A percentile compares a stretch with the other conserved stretches of the same genome.
phyloP scores from a whole-genome alignment of 2,888 invertebrate species.

The Drosophila flavopinicola region DNA sequence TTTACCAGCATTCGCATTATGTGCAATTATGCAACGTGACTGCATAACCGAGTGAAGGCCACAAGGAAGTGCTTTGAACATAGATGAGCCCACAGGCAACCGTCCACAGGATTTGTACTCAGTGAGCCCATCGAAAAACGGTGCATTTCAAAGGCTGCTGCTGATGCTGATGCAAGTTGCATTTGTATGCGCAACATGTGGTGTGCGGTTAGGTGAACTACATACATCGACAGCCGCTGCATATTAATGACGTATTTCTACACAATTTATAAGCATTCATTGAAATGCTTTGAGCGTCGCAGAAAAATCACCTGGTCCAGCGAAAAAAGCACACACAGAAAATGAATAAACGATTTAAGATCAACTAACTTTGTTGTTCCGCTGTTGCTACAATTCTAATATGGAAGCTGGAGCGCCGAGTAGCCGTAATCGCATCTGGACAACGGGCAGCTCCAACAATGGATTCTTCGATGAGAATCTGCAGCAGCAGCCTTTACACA shows the following conservation, averaged over 20 bases:
- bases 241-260: slow-evolving; percentile 37
- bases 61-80: background rate
- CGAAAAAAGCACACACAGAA: slow-evolving; percentile 25
- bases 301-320: slow-evolving; percentile 48
- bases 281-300: slow-evolving; percentile 19
- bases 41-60: slow-evolving; percentile 5
- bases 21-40: slow-evolving; percentile 62
- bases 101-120: too few species aligned
- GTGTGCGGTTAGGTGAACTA: slow-evolving; percentile 45
- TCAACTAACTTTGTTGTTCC: slow-evolving; percentile 20
- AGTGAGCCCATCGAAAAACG: background rate
- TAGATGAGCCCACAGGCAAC: background rate
- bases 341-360: slow-evolving; percentile 29
- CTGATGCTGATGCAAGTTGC: background rate
- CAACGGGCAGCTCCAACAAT: slow-evolving; percentile 68
- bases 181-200: slow-evolving; percentile 71
- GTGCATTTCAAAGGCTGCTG: background rate
- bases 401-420: slow-evolving; percentile 57
- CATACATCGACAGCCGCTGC: slow-evolving; percentile 31
- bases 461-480: slow-evolving; percentile 69
- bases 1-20: slow-evolving; percentile 31
- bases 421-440: slow-evolving; percentile 71
- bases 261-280: slow-evolving; percentile 9
- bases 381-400: slow-evolving; percentile 13
- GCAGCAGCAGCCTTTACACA: slow-evolving; percentile 59